Base-by-base conservation (phyloP, 2,797 vertebrate genomes). In the Notoglanidium macrostoma region DNA sequence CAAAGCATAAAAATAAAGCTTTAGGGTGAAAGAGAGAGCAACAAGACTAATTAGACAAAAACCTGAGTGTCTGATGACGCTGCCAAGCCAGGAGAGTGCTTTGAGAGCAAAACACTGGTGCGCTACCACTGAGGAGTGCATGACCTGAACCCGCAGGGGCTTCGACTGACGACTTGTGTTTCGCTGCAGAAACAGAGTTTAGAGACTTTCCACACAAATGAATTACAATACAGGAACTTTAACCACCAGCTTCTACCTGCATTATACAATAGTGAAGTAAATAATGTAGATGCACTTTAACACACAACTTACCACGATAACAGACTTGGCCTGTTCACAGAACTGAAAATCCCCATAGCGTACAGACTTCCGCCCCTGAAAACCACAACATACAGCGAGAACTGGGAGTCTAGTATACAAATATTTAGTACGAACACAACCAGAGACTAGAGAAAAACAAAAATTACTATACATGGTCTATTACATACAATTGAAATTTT, bases 21-120 rank as follows among this genome's bases (percentile, higher is more conserved):
- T 14, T 29, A 35, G 8, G 29, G 44, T 44, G 3, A 44, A 59
- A 11, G 7, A 67, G 40, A 89, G 65, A 44, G 11, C 29, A 40
- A 29, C 0, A 19, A 2, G 26, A 8, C 11, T 49, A 29, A 46
- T 63, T 54, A 40, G 19, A 65, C 23, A 88, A 29, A 88, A 92
- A 99, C 98, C 98, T 92, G 98, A 99, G 93, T 96, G 97, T 93
- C 97, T 96, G 92, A 99, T 97, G 93, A 98, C 90, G 91, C 96
- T 97, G 63, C 97, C 96, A 90, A 99, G 94, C 98, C 98, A 99
- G 87, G 94, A 94, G 49, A 99, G 95, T 63, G 96, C 94, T 92
- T 97, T 98, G 90, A 99, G 96, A 84, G 97, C 98, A 83, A 99
- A 99, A 91, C 97, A 97, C 94, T 99, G 98, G 93, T 99, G 98